A percentile compares a stretch with the other conserved stretches of the same genome.
Evolutionary conservation across 2,797 vertebrate genomes (phyloP).

Genomic region (Catamblyrhynchus diadema): DNA sequence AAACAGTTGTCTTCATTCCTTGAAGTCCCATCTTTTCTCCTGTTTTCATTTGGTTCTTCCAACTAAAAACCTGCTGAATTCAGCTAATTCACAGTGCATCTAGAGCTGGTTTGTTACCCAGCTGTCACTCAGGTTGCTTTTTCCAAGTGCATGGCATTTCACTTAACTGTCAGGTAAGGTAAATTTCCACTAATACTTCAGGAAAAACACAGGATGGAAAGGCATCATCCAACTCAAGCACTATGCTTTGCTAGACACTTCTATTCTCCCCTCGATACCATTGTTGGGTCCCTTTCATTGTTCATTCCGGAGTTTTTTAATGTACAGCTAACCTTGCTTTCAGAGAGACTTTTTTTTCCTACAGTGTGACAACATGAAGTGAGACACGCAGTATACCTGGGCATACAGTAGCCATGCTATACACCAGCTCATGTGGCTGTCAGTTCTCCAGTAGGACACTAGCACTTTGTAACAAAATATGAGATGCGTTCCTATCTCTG

Average conservation of each 20-base stretch:
- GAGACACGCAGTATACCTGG: neutral
- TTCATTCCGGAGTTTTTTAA: neutral
- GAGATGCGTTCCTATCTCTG: neutral
- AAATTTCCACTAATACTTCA: neutral
- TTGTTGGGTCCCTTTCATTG: neutral
- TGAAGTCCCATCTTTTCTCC: neutral
- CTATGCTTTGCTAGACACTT: accelerated
- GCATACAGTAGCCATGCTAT: neutral
- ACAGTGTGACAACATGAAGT: neutral
- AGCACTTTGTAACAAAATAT: neutral
- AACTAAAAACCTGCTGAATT: neutral
- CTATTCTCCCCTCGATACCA: accelerated
- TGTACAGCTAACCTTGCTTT: neutral
- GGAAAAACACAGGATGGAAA: neutral
- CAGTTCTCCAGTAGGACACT: neutral
- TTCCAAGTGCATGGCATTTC: neutral
- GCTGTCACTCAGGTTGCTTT: neutral
- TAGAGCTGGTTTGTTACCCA: neutral
- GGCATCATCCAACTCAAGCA: neutral
- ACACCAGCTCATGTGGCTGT: neutral
- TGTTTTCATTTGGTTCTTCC: conserved; percentile 3
- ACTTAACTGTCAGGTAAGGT: conserved; percentile 21
- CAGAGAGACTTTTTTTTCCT: neutral
- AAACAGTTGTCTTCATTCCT: neutral
- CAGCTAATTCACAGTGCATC: neutral